Conservation (phyloP, 2,113 vertebrate species). For the Ochotona curzoniae region DNA sequence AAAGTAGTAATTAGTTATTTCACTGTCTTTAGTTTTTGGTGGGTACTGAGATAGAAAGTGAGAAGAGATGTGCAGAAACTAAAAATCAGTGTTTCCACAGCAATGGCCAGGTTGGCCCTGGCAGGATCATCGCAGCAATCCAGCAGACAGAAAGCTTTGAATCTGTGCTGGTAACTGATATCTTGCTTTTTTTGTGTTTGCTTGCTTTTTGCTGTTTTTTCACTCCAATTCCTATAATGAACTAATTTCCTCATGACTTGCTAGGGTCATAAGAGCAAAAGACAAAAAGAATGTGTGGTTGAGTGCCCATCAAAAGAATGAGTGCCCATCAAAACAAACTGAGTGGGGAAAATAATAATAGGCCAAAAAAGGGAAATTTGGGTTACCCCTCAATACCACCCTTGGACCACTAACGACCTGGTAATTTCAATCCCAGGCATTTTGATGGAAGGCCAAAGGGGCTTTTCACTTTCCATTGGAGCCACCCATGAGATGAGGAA, state of each 20-base stretch:
- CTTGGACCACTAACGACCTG: background rate
- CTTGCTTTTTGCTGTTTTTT: background rate
- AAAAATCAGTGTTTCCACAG: background rate
- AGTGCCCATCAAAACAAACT: background rate
- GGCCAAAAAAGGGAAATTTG: background rate
- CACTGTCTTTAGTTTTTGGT: background rate
- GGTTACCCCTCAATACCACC: background rate
- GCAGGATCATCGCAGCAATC: background rate
- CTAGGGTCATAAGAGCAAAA: background rate
- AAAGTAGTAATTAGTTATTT: background rate
- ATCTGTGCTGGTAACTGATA: background rate
- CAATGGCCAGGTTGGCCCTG: background rate
- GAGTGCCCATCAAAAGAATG: background rate
- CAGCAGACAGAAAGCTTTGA: background rate
- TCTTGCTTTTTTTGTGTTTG: too few relatives aligned
- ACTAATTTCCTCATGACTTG: slow-evolving; percentile 39
- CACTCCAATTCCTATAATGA: slow-evolving; percentile 1
- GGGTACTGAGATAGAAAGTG: background rate
- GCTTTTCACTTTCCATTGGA: background rate
- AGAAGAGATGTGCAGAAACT: background rate
- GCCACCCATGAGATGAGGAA: background rate
- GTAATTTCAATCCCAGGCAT: background rate
- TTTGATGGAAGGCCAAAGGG: background rate
- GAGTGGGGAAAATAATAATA: background rate
- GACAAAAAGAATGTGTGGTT: background rate